These are phyloP conservation scores for Lanius ludovicianus DNA, from an alignment of 2,113 vertebrate genomes.

Conservation along the genomic window DNA sequence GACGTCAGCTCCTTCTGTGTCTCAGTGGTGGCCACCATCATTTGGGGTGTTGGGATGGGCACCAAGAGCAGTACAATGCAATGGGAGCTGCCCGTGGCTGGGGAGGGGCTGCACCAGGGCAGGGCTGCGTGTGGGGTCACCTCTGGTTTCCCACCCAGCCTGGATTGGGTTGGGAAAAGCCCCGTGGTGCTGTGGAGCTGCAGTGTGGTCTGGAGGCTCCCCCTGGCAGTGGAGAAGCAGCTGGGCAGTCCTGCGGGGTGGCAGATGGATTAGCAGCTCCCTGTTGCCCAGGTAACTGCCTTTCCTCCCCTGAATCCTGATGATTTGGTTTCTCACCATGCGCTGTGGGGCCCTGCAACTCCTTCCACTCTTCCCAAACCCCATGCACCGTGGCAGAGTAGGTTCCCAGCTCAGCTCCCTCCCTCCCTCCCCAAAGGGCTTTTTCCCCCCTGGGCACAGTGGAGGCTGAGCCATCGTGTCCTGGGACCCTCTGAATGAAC, in stretches of 20 bases:
- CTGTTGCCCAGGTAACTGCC: constrained; percentile 8
- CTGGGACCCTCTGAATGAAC: not conserved
- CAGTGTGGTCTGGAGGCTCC: not conserved
- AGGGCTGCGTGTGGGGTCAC: not conserved
- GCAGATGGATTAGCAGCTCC: not conserved
- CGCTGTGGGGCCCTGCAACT: rapidly evolving
- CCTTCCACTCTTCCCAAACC: not conserved
- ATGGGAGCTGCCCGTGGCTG: not conserved
- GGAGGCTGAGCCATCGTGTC: not conserved
- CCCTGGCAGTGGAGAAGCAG: not conserved
- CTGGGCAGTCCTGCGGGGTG: not conserved
- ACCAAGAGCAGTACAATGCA: not conserved
- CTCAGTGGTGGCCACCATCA: rapidly evolving
- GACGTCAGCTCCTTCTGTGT: not conserved
- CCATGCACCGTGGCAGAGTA: not conserved
- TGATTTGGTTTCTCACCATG: not conserved
- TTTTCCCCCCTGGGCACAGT: not conserved
- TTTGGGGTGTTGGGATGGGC: rapidly evolving
- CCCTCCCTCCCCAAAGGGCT: not conserved
- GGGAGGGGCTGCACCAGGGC: not conserved
- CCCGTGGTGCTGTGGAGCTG: not conserved
- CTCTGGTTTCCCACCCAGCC: not conserved
- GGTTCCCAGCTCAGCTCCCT: not conserved
- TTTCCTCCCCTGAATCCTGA: not conserved
- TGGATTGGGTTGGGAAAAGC: rapidly evolving